These are phyloP conservation scores for Stenichneumon culpator DNA, from an alignment of 2,888 invertebrate genomes.

Conservation along the genomic window DNA sequence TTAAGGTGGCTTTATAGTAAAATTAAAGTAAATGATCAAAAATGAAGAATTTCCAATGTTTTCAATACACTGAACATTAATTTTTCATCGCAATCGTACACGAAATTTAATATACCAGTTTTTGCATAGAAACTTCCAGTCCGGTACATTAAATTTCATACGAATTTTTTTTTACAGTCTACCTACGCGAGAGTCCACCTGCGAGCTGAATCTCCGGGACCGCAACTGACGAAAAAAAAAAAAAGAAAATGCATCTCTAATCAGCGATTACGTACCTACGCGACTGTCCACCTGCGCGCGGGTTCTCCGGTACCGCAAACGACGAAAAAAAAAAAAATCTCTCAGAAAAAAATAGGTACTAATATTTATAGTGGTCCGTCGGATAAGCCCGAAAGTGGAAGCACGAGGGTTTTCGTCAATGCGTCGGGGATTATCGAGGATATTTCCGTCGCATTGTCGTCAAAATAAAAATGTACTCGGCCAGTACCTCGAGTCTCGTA, in stretches of 20 bases:
- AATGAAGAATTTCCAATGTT: no score
- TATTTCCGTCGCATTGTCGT: conserved; percentile 73
- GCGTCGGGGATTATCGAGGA: conserved; percentile 75
- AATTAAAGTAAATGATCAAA: no score
- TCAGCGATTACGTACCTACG: conserved; percentile 21
- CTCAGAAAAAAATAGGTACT: conserved; percentile 38
- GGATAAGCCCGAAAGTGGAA: conserved; percentile 62
- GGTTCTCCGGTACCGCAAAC: conserved; percentile 58
- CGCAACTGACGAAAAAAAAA: conserved; percentile 22
- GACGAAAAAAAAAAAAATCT: background rate
- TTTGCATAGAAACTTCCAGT: no score
- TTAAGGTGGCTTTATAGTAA: no score
- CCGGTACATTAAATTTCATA: no score
- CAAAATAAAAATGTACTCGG: conserved; percentile 68
- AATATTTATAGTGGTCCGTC: conserved; percentile 46
- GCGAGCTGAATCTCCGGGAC: conserved; percentile 56
- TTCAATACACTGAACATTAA: no score
- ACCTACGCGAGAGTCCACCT: conserved; percentile 28
- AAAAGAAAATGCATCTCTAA: conserved; percentile 26
- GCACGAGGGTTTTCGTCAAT: conserved; percentile 71
- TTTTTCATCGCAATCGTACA: no score
- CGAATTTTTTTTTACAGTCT: no score
- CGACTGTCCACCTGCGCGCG: conserved; percentile 6
- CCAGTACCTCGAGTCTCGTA: background rate
- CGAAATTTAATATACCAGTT: no score